phyloP scores from a whole-genome alignment of 2,797 vertebrate genomes.

The Adelosebastes latens region DNA sequence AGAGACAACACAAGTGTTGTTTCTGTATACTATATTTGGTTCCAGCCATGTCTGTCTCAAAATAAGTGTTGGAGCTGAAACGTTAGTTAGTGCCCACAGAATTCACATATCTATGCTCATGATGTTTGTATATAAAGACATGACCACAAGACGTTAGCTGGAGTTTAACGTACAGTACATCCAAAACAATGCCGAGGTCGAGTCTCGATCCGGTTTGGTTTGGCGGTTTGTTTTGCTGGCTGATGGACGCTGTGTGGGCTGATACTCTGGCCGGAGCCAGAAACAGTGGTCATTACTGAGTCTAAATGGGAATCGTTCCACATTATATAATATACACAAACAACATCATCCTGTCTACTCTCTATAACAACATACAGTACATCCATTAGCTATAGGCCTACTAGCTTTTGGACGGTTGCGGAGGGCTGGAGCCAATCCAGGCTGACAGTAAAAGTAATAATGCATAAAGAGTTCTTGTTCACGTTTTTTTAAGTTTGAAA shows the following conservation, averaged over 20 bases:
- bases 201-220: constrained; percentile 42
- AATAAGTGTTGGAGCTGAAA: constrained; percentile 53
- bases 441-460: neutral
- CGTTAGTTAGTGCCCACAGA: constrained; percentile 54
- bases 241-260: constrained; percentile 53
- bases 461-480: neutral
- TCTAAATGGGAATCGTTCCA: constrained; percentile 41
- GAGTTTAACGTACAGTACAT: constrained; percentile 33
- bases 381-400: neutral
- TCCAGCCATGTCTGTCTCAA: constrained; percentile 59
- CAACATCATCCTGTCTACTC: constrained; percentile 23
- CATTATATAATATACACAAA: constrained; percentile 49
- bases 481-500: neutral
- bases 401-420: neutral
- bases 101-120: constrained; percentile 44
- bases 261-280: constrained; percentile 27
- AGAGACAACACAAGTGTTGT: constrained; percentile 58
- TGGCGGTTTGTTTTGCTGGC: constrained; percentile 52
- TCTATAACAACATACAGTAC: neutral
- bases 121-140: constrained; percentile 38
- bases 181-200: constrained; percentile 45
- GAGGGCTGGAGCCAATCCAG: neutral
- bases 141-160: constrained; percentile 38
- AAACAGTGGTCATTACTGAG: constrained; percentile 40
- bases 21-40: constrained; percentile 61